Base-by-base conservation (phyloP, 2,797 vertebrate species). In the Sitta carolinensis region DNA sequence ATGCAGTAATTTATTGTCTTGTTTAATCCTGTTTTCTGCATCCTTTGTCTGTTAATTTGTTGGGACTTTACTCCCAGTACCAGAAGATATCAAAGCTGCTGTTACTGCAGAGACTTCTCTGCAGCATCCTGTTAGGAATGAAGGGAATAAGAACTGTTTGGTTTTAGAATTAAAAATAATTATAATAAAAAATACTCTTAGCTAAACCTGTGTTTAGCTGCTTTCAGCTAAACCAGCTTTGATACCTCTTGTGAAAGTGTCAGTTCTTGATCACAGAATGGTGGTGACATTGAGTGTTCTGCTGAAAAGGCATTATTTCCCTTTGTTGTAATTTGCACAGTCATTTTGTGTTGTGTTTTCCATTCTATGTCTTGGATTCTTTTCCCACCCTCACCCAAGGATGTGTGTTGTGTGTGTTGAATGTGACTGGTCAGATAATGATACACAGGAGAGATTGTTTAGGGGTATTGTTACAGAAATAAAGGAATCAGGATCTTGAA, bases 1-100 rank as follows among this genome's bases (percentile, higher is more conserved):
- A 59, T 66, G 72, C 89, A 89, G 94, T 94, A 73, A 93, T 90
- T 96, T 94, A 94, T 86, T 95, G 89, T 95, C 87, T 66, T 55
- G 74, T 84, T 76, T 90, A 58, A 66, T 79, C 76, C 73, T 72
- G 43, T 90, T 64, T 74, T 90, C 87, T 43, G 27, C 74, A 58
- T 87, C 80, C 66, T 66, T n/a, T 79, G 77, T 87, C 58, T 86
- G 84, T 95, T 48, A 23, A 70, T 57, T 77, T 42, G 48, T 54
- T 61, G 84, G 84, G 90, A 78, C 80, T 81, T 91, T 32, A 30
- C 59, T 89, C 40, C 64, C 27, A 91, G 87, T 63, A 83, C 29
- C 64, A 47, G 84, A 90, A 84, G 73, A 80, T 92, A 79, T 69
- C 77, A 82, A 94, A 89, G 88, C 92, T 92, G 93, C 88, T 87